phyloP scores from a whole-genome alignment of 2,797 vertebrate species.

The Botia almorhae region DNA sequence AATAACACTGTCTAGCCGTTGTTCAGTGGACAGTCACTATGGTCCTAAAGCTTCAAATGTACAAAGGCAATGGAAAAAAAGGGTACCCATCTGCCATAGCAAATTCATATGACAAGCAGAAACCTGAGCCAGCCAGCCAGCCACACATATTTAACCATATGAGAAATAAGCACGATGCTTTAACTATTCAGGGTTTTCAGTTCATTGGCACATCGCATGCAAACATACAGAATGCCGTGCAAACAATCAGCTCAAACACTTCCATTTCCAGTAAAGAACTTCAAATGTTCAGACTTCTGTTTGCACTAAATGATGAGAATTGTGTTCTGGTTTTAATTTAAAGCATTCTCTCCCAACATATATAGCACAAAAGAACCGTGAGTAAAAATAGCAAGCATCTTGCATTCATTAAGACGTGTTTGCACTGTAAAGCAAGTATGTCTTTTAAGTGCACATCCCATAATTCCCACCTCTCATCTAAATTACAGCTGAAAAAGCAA shows the following conservation, averaged over 20 bases:
- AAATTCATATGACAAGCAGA: not conserved
- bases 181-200: not conserved
- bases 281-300: slow-evolving; percentile 9
- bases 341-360: slow-evolving; percentile 15
- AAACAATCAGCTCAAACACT: slow-evolving; percentile 11
- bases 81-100: not conserved
- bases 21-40: not conserved
- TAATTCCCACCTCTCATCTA: slow-evolving; percentile 34
- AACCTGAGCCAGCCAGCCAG: not conserved
- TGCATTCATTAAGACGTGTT: slow-evolving; percentile 44
- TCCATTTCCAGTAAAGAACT: slow-evolving; percentile 21
- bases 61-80: not conserved
- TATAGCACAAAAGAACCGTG: slow-evolving; percentile 26
- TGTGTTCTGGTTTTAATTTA: slow-evolving; percentile 29
- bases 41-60: slow-evolving; percentile 9
- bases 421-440: slow-evolving; percentile 10
- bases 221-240: not conserved
- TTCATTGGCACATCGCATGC: not conserved
- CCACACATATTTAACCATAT: not conserved
- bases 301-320: slow-evolving; percentile 12
- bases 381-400: slow-evolving; percentile 41
- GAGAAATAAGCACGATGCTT: not conserved
- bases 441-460: slow-evolving; percentile 50
- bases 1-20: slow-evolving; percentile 39
- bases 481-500: slow-evolving; percentile 39